Conservation (phyloP, 2,888 invertebrate genomes). For the Diplazon laetatorius region DNA sequence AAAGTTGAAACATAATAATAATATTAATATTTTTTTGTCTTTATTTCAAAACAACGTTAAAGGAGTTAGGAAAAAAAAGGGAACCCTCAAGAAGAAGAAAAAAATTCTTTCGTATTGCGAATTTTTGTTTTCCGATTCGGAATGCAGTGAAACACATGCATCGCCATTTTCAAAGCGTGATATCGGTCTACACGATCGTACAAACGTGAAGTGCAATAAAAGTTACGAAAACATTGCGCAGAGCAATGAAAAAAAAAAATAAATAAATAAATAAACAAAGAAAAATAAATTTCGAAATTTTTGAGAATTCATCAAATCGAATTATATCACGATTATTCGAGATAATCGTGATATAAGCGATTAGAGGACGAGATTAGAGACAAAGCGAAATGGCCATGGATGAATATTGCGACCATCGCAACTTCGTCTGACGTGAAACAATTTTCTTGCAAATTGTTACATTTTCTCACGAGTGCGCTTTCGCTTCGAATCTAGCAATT, state of each 20-base stretch:
- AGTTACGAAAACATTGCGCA: too few relatives aligned
- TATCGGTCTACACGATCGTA: slow-evolving; percentile 27
- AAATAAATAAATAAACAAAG: too few relatives aligned
- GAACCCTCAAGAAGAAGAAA: slow-evolving; percentile 29
- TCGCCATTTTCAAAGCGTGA: slow-evolving; percentile 14
- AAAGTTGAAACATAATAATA: slow-evolving; percentile 36
- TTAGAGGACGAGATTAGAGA: too few relatives aligned
- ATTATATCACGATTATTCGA: too few relatives aligned
- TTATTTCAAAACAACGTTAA: slow-evolving; percentile 33
- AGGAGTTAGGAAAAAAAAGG: too few relatives aligned
- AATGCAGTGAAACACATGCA: slow-evolving; percentile 40
- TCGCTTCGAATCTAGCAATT: not conserved
- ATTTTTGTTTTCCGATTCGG: slow-evolving; percentile 1
- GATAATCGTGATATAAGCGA: too few relatives aligned
- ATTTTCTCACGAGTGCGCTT: not conserved
- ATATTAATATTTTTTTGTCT: slow-evolving; percentile 36
- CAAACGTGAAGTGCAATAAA: too few relatives aligned
- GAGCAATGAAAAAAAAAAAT: too few relatives aligned
- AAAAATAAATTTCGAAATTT: too few relatives aligned
- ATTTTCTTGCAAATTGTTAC: slow-evolving; percentile 29
- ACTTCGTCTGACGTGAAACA: slow-evolving; percentile 2
- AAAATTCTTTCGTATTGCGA: too few relatives aligned
- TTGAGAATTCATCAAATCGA: too few relatives aligned
- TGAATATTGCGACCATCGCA: not conserved
- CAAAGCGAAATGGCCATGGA: too few relatives aligned